Conservation (phyloP, 2,888 invertebrate species). For the Caenorhabditis japonica region DNA sequence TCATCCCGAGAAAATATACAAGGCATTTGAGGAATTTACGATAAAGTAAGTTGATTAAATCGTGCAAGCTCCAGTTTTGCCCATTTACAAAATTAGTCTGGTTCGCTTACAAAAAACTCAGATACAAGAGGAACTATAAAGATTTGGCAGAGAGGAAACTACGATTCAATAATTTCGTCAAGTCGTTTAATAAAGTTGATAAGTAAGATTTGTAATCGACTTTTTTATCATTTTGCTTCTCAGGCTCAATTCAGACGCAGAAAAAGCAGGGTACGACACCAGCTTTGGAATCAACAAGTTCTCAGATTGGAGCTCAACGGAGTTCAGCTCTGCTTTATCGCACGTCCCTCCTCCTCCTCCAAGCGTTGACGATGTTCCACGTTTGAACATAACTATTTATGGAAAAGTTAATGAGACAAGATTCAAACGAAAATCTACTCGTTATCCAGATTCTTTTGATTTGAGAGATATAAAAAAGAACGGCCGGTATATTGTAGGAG, state of each 20-base stretch:
- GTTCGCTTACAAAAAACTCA: too few species aligned
- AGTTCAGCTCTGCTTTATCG: conserved; percentile 21
- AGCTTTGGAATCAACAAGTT: conserved; percentile 41
- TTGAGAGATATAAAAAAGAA: conserved; percentile 26
- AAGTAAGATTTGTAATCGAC: conserved; percentile 15
- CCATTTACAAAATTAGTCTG: too few species aligned
- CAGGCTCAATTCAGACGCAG: conserved; percentile 24
- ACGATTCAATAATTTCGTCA: conserved; percentile 33
- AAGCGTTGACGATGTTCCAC: conserved; percentile 15
- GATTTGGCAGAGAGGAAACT: conserved; percentile 5
- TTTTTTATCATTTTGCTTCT: not conserved
- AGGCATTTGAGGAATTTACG: conserved; percentile 25
- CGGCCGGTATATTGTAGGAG: conserved; percentile 16
- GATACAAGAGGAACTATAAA: conserved; percentile 28
- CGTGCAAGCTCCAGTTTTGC: too few species aligned
- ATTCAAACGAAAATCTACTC: conserved; percentile 8
- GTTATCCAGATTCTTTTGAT: conserved; percentile 29
- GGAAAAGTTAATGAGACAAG: conserved; percentile 13
- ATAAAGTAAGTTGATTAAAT: not conserved
- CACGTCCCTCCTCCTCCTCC: not conserved
- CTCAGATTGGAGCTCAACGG: conserved; percentile 10
- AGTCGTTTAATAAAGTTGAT: conserved; percentile 22
- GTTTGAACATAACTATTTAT: conserved; percentile 21
- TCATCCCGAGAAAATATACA: conserved; percentile 34
- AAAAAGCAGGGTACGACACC: conserved; percentile 10